A percentile compares a stretch with the other conserved stretches of the same genome.
phyloP scores from a whole-genome alignment of 2,888 invertebrate genomes.

The Bugulina stolonifera region DNA sequence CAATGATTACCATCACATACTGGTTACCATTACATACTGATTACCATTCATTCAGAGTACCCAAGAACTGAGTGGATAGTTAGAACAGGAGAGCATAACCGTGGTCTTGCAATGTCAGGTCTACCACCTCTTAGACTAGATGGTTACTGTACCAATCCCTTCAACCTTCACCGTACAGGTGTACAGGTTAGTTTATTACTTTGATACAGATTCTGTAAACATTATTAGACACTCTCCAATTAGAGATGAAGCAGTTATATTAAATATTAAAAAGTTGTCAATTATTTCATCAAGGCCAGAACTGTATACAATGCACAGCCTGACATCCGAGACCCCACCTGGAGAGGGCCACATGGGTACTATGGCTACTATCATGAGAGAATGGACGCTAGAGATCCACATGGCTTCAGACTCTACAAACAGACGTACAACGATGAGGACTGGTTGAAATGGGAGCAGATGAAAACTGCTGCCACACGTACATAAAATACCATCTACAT shows the following conservation, averaged over 20 bases:
- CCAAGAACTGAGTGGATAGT: conserved; percentile 26
- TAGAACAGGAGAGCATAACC: conserved; percentile 23
- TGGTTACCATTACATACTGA: no score
- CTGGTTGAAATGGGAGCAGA: conserved; percentile 35
- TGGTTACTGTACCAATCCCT: conserved; percentile 36
- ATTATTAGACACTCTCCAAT: no score
- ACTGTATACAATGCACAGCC: conserved; percentile 35
- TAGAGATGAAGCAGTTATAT: no score
- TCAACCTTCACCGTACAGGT: conserved; percentile 35
- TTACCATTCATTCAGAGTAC: conserved; percentile 19
- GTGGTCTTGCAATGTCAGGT: conserved; percentile 19
- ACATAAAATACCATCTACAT: no score
- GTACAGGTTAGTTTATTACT: conserved; percentile 29
- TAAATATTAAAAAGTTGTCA: no score
- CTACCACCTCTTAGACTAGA: conserved; percentile 32
- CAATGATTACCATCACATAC: no score
- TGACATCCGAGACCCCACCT: conserved; percentile 33
- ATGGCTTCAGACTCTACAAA: conserved; percentile 29
- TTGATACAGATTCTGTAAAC: no score
- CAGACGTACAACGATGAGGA: conserved; percentile 34
- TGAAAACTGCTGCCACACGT: conserved; percentile 27
- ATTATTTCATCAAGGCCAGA: conserved; percentile 29
- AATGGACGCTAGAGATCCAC: conserved; percentile 34
- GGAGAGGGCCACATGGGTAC: conserved; percentile 35
- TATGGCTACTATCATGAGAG: conserved; percentile 39